These are phyloP conservation scores for Leucosticte australis DNA, from an alignment of 2,113 vertebrate species.

Conservation along the genomic window DNA sequence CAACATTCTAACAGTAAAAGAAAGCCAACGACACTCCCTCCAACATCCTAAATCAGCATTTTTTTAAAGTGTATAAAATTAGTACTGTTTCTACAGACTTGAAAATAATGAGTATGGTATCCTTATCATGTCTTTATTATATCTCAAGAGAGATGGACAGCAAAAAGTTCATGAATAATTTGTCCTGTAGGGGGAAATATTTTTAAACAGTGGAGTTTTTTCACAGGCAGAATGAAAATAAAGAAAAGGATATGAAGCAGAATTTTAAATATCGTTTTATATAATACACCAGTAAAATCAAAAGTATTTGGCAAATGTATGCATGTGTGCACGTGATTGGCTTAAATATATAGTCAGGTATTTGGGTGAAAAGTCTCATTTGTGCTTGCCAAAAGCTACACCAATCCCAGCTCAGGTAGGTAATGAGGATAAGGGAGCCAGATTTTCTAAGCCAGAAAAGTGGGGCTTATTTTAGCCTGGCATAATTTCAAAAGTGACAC, in stretches of 20 bases:
- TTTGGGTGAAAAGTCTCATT: slow-evolving; percentile 24
- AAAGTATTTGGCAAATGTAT: neutral
- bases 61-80: neutral
- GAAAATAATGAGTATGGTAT: neutral
- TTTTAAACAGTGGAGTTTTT: neutral
- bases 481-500: slow-evolving; percentile 44
- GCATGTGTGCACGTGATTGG: neutral
- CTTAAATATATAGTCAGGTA: neutral
- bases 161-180: neutral
- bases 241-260: neutral
- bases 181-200: neutral
- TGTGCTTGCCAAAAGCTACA: slow-evolving; percentile 49
- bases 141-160: neutral
- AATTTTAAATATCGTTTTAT: neutral
- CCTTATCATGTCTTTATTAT: neutral
- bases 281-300: slow-evolving; percentile 16
- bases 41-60: neutral
- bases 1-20: neutral
- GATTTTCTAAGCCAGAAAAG: slow-evolving; percentile 27
- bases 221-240: neutral
- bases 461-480: slow-evolving; percentile 41
- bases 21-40: rapidly evolving
- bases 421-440: neutral
- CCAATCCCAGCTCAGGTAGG: neutral
- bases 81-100: neutral